Conservation (phyloP, 1,140 invertebrate genomes). For the Trachymyrmex cornetzi region DNA sequence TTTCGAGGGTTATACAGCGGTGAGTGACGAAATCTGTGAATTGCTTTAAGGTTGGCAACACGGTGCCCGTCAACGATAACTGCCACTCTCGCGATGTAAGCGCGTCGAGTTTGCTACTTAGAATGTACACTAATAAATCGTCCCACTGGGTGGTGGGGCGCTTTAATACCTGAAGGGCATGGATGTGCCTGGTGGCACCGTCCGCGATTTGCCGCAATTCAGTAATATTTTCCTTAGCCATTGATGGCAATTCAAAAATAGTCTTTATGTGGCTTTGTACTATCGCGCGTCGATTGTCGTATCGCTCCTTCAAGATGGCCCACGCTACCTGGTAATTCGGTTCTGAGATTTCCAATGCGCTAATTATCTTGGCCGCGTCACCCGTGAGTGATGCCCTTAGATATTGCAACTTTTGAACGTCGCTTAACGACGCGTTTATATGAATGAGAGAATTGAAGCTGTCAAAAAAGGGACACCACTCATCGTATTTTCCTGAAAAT, state of each 20-base stretch:
- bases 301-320: conserved; percentile 65
- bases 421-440: not conserved
- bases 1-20: no score
- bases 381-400: not conserved
- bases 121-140: not conserved
- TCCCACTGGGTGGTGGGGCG: not conserved
- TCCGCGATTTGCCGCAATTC: conserved; percentile 67
- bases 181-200: not conserved
- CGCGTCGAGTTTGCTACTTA: not conserved
- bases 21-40: no score
- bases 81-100: not conserved
- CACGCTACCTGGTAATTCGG: conserved; percentile 68
- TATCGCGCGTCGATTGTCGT: conserved; percentile 72
- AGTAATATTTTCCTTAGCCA: conserved; percentile 66
- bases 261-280: conserved; percentile 72
- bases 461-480: not conserved
- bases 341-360: conserved; percentile 34
- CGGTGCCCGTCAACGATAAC: no score
- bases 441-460: not conserved
- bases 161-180: not conserved
- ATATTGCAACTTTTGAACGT: not conserved
- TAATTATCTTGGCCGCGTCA: conserved; percentile 40
- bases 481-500: not conserved
- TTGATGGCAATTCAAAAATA: conserved; percentile 60
- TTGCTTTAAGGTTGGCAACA: no score